Percentiles rank a stretch among this genome's conserved stretches.
Evolutionary conservation across 2,113 vertebrate species (phyloP).

Genomic region (human (Homo sapiens)): DNA sequence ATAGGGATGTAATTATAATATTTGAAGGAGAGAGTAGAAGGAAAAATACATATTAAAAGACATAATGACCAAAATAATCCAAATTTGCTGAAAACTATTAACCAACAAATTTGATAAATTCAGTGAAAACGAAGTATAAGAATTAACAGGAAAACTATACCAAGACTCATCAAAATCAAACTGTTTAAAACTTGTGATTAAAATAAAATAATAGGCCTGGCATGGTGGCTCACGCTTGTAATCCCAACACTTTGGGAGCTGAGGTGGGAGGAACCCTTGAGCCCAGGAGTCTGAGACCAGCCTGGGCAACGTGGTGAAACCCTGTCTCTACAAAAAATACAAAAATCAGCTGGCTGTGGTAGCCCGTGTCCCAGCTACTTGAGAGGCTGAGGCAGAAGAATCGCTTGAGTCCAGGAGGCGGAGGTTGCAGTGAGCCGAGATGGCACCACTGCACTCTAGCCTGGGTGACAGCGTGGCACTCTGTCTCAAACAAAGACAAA

Average conservation of each 20-base stretch:
- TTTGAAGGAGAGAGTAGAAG: fast-evolving
- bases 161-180: not conserved
- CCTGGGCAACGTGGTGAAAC: not conserved
- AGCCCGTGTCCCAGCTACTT: not conserved
- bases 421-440: not conserved
- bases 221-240: not conserved
- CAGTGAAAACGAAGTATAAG: not conserved
- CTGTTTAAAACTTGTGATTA: not conserved
- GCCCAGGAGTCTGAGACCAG: not conserved
- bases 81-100: not conserved
- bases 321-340: not conserved
- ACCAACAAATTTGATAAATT: not conserved
- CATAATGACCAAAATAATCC: not conserved
- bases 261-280: not conserved
- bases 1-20: not conserved
- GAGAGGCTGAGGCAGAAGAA: not conserved
- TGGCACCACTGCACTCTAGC: not conserved
- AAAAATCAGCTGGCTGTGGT: not conserved
- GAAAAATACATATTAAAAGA: not conserved
- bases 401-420: not conserved
- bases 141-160: not conserved
- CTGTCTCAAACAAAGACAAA: not conserved
- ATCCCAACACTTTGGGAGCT: not conserved
- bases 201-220: not conserved
- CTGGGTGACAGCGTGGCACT: not conserved